phyloP scores from a whole-genome alignment of 2,888 invertebrate genomes.

The Metopia argyrocephala region DNA sequence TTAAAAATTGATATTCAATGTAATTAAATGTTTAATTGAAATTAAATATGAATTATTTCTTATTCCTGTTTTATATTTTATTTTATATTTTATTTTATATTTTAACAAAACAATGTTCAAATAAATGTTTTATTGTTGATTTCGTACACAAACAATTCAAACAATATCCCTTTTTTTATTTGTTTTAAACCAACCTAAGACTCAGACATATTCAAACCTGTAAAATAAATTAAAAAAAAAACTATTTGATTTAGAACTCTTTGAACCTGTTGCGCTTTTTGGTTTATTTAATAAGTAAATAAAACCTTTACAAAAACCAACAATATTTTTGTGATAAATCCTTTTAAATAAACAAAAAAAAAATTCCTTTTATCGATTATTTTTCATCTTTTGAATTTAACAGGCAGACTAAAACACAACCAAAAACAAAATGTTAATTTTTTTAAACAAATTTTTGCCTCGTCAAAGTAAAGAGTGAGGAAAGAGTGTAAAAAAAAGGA shows the following conservation, averaged over 20 bases:
- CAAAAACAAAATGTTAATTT: background rate
- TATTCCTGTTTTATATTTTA: no score
- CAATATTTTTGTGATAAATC: conserved; percentile 39
- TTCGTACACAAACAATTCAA: background rate
- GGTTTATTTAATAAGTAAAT: conserved; percentile 30
- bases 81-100: no score
- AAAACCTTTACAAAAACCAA: conserved; percentile 46
- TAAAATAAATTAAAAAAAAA: conserved; percentile 13
- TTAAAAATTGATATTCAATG: no score
- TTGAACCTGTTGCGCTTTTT: conserved; percentile 71
- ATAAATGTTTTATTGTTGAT: no score
- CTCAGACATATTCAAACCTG: conserved; percentile 41
- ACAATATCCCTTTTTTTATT: conserved; percentile 7
- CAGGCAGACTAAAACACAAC: background rate
- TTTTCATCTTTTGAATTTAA: conserved; percentile 32
- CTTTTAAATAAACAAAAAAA: conserved; percentile 20
- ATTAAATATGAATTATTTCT: no score
- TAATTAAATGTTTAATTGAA: no score
- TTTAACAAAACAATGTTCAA: background rate
- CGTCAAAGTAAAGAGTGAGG: conserved; percentile 21
- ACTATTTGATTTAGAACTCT: no score
- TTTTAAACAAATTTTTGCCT: background rate
- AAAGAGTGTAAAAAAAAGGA: conserved; percentile 6
- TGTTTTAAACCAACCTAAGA: conserved; percentile 40
- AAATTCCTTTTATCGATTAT: background rate